Evolutionary conservation across 1,140 invertebrate genomes (phyloP).

Genomic region (Coenobita brevimanus): DNA sequence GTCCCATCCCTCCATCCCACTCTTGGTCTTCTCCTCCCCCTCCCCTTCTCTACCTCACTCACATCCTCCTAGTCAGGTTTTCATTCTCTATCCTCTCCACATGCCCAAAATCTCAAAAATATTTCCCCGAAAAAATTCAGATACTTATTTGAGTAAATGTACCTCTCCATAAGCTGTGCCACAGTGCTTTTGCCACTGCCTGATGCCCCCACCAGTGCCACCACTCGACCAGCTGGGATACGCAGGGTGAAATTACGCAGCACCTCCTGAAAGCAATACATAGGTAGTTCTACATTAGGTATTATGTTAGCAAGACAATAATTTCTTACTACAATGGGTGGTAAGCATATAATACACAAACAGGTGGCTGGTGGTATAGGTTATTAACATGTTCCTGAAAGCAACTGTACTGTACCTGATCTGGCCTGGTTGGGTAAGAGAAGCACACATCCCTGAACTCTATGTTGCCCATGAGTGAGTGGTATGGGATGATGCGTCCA

Average conservation of each 20-base stretch:
- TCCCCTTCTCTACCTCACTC: no score
- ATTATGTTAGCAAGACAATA: no score
- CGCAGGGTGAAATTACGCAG: conserved; percentile 86
- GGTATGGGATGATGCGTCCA: conserved; percentile 83
- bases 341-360: no score
- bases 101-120: no score
- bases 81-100: no score
- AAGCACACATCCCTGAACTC: conserved; percentile 90
- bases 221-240: conserved; percentile 89
- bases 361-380: no score
- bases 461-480: conserved; percentile 86
- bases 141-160: no score
- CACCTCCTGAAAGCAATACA: conserved; percentile 76
- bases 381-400: background rate
- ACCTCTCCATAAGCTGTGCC: conserved; percentile 88
- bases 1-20: no score
- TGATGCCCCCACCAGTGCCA: conserved; percentile 92
- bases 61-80: no score
- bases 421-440: conserved; percentile 88
- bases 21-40: no score
- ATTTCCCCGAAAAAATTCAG: no score
- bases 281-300: background rate
- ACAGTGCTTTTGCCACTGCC: conserved; percentile 95
- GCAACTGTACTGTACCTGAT: conserved; percentile 79
- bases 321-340: no score